phyloP scores from a whole-genome alignment of 1,140 invertebrate genomes.

The Metopolophium dirhodum region DNA sequence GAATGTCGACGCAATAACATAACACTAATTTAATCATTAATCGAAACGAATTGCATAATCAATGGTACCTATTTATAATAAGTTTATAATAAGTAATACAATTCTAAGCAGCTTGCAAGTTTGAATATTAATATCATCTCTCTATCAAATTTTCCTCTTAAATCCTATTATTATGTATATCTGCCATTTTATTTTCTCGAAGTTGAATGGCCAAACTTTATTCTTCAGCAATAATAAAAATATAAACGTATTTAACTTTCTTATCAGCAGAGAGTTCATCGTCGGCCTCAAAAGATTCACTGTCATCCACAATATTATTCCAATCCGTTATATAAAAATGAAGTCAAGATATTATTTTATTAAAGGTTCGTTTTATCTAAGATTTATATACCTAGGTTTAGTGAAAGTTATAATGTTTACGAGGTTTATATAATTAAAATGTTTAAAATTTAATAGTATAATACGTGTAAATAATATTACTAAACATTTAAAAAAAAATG shows the following conservation, averaged over 20 bases:
- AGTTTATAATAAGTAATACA: not conserved
- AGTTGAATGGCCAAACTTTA: not conserved
- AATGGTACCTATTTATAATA: not conserved
- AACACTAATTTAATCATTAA: not conserved
- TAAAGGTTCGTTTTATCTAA: not conserved
- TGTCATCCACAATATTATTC: not conserved
- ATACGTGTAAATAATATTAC: not conserved
- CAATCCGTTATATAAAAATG: not conserved
- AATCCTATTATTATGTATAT: not conserved
- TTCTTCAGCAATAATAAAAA: not conserved
- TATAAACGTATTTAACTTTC: not conserved
- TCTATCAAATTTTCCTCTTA: not conserved
- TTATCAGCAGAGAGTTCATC: not conserved
- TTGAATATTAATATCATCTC: not conserved
- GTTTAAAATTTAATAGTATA: not conserved
- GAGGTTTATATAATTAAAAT: not conserved
- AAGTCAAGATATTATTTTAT: constrained; percentile 1
- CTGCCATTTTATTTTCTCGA: not conserved
- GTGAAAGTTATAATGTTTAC: not conserved
- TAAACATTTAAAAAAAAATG: not conserved
- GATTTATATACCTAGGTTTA: not conserved
- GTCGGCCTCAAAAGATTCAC: not conserved
- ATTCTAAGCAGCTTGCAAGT: not conserved
- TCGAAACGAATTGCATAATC: not conserved
- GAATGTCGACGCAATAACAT: not conserved